phyloP scores from a whole-genome alignment of 2,797 vertebrate genomes.

The Triplophysa yarkandensis region DNA sequence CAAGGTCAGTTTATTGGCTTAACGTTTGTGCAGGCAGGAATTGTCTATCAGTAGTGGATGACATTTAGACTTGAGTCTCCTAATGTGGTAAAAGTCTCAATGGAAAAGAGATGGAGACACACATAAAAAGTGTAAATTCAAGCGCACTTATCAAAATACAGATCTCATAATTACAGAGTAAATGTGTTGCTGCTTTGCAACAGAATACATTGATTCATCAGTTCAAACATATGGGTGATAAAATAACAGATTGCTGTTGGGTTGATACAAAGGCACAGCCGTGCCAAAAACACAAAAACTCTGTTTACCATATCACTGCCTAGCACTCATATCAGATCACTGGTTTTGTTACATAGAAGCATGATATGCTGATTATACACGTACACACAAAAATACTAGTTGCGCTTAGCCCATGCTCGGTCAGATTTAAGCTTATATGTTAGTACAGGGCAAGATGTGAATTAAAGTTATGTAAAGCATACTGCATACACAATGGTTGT shows the following conservation, averaged over 20 bases:
- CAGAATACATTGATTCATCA: not conserved
- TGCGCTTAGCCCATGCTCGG: too few species aligned
- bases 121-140: slow-evolving; percentile 1
- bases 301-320: not conserved
- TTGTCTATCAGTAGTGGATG: slow-evolving; percentile 53
- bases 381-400: too few species aligned
- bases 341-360: not conserved
- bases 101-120: slow-evolving; percentile 10
- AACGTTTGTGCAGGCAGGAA: slow-evolving; percentile 34
- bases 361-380: too few species aligned
- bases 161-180: not conserved
- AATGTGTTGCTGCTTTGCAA: not conserved
- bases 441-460: too few species aligned
- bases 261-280: not conserved
- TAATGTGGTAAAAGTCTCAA: slow-evolving; percentile 36
- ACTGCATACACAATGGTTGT: too few species aligned
- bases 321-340: not conserved
- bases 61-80: slow-evolving; percentile 56
- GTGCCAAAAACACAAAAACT: not conserved
- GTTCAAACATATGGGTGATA: not conserved
- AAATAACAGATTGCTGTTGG: not conserved
- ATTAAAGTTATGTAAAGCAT: too few species aligned
- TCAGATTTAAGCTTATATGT: too few species aligned
- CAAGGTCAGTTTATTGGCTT: slow-evolving; percentile 50
- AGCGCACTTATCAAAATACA: slow-evolving; percentile 1